Evolutionary conservation across 2,888 invertebrate species (phyloP).

Genomic region (Drosophila longiperda): DNA sequence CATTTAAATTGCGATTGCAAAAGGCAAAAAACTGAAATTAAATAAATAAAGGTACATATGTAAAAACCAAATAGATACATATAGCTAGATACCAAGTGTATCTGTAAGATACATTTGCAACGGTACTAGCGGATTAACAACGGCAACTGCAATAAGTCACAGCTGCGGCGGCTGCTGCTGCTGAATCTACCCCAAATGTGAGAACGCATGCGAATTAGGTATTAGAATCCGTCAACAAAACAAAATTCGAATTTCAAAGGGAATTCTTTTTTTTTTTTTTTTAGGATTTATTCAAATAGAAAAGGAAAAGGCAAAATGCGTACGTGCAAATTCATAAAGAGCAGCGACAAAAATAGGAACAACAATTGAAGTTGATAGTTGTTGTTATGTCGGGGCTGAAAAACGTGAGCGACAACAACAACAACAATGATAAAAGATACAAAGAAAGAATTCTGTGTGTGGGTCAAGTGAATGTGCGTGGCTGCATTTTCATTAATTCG

Average conservation of each 20-base stretch:
- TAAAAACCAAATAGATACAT: constrained; percentile 2
- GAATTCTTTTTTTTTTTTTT: background rate
- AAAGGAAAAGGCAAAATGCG: constrained; percentile 35
- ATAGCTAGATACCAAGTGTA: constrained; percentile 17
- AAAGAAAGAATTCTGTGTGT: constrained; percentile 13
- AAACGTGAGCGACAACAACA: constrained; percentile 41
- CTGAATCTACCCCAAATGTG: constrained; percentile 35
- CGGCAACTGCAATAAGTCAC: constrained; percentile 38
- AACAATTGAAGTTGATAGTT: constrained; percentile 27
- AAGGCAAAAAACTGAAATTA: constrained; percentile 10
- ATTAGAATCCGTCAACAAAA: constrained; percentile 33
- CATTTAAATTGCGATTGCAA: constrained; percentile 78
- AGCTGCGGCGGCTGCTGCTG: constrained; percentile 27
- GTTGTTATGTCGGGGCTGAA: constrained; percentile 29
- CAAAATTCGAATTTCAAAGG: constrained; percentile 7
- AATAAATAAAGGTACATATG: constrained; percentile 13
- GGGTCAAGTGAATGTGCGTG: constrained; percentile 61
- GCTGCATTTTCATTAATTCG: constrained; percentile 56
- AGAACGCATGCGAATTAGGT: constrained; percentile 37
- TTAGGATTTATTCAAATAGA: constrained; percentile 33
- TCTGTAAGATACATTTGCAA: constrained; percentile 29
- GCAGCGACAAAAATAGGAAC: constrained; percentile 30
- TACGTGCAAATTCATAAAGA: constrained; percentile 70
- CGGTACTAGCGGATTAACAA: constrained; percentile 11
- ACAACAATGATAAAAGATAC: constrained; percentile 9